Conservation (phyloP, 2,797 vertebrate genomes). For the Neoniphon sammara region DNA sequence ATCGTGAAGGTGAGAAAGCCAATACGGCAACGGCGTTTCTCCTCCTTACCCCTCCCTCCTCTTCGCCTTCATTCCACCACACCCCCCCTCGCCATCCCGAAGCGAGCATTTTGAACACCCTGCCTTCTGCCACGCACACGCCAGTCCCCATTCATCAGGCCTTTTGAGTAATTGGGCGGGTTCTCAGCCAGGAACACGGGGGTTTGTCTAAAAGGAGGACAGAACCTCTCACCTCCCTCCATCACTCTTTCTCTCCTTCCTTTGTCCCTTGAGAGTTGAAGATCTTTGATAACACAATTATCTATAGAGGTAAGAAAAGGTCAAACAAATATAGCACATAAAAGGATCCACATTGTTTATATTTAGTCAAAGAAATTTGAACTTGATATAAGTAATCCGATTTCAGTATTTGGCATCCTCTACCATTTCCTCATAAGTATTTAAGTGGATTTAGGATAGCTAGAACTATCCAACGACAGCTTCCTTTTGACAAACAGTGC, state of each 20-base stretch:
- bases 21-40: constrained; percentile 50
- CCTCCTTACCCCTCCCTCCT: constrained; percentile 10
- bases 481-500: too few relatives aligned
- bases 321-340: neutral
- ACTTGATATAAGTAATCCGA: too few relatives aligned
- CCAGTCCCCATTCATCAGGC: constrained; percentile 58
- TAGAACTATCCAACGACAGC: neutral
- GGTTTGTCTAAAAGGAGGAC: constrained; percentile 1
- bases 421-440: too few relatives aligned
- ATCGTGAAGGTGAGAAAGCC: constrained; percentile 54
- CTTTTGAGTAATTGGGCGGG: constrained; percentile 49
- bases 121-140: constrained; percentile 32
- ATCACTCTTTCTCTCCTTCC: neutral
- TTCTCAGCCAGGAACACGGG: constrained; percentile 16
- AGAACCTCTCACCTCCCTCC: constrained; percentile 20
- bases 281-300: too few relatives aligned
- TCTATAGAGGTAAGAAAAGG: neutral
- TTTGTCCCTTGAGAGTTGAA: constrained; percentile 15
- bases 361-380: too few relatives aligned
- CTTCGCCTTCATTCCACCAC: constrained; percentile 17
- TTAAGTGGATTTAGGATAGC: neutral
- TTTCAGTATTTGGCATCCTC: too few relatives aligned
- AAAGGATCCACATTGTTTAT: neutral
- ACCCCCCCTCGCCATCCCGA: constrained; percentile 36
- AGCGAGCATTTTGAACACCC: constrained; percentile 46